phyloP scores from a whole-genome alignment of 2,797 vertebrate genomes.

The Acanthornis magna region DNA sequence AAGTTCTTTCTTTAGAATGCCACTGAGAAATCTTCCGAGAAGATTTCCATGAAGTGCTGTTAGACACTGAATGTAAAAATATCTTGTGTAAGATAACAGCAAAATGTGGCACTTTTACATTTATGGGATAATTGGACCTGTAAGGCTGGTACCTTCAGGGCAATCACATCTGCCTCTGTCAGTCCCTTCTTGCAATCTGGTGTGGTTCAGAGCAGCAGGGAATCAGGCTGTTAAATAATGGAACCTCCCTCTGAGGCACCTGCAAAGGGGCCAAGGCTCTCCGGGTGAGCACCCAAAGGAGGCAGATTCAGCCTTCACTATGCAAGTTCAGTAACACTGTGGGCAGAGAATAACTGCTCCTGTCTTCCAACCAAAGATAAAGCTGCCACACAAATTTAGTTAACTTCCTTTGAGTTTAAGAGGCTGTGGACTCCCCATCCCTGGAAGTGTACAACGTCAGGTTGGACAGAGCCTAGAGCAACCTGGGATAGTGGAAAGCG shows the following conservation, averaged over 20 bases:
- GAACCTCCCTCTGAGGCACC: neutral
- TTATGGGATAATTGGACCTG: neutral
- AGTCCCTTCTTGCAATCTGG: neutral
- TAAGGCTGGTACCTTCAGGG: neutral
- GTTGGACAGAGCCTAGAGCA: accelerated
- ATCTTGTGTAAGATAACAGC: neutral
- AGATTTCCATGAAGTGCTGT: neutral
- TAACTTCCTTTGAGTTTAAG: neutral
- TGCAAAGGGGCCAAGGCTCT: neutral
- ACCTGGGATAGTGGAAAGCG: neutral
- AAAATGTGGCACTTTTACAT: neutral
- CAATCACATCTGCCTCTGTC: neutral
- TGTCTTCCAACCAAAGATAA: neutral
- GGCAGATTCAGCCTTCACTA: neutral
- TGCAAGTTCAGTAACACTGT: neutral
- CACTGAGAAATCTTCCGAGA: neutral
- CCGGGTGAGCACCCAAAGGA: neutral
- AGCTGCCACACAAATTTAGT: neutral
- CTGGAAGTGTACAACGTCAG: neutral
- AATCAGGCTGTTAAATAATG: accelerated
- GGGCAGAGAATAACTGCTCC: neutral
- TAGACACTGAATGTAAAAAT: neutral
- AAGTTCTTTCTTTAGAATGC: neutral
- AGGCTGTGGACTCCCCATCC: neutral
- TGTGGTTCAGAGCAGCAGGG: neutral